phyloP scores from a whole-genome alignment of 2,888 invertebrate species.

The Willowsia nigromaculata region DNA sequence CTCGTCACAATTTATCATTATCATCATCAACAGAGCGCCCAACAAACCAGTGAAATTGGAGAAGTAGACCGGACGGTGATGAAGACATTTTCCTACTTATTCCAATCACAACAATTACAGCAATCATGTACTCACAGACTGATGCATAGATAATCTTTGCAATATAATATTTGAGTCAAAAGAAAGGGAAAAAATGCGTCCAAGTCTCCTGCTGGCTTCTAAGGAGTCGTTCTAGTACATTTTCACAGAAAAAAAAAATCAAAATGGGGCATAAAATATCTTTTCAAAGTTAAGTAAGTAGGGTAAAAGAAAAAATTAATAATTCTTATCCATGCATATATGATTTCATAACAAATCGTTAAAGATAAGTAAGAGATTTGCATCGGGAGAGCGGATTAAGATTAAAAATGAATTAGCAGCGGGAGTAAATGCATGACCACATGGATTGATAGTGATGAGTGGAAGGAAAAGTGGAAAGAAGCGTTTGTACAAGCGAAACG shows the following conservation, averaged over 20 bases:
- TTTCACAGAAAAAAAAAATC: not conserved
- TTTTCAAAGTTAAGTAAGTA: constrained; percentile 1
- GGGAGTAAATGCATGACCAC: not conserved
- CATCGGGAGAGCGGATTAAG: not conserved
- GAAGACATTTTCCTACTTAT: constrained; percentile 38
- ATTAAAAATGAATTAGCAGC: not conserved
- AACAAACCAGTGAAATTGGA: constrained; percentile 41
- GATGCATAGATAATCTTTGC: not conserved
- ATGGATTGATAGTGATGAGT: not conserved
- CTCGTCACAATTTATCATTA: not conserved
- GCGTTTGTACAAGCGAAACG: not conserved
- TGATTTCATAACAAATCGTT: not conserved
- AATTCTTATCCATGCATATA: not conserved
- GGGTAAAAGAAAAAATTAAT: not conserved
- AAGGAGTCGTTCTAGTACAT: not conserved
- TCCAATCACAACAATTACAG: not conserved
- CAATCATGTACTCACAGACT: not conserved
- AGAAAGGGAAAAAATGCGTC: not conserved
- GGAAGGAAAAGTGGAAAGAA: not conserved
- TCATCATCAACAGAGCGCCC: constrained; percentile 7
- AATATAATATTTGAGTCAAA: not conserved
- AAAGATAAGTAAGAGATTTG: not conserved
- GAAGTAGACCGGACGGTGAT: constrained; percentile 65
- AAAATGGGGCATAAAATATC: not conserved
- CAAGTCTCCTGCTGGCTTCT: constrained; percentile 7